Base-by-base conservation (phyloP, 2,888 invertebrate species). In the Leucophora obtusa region DNA sequence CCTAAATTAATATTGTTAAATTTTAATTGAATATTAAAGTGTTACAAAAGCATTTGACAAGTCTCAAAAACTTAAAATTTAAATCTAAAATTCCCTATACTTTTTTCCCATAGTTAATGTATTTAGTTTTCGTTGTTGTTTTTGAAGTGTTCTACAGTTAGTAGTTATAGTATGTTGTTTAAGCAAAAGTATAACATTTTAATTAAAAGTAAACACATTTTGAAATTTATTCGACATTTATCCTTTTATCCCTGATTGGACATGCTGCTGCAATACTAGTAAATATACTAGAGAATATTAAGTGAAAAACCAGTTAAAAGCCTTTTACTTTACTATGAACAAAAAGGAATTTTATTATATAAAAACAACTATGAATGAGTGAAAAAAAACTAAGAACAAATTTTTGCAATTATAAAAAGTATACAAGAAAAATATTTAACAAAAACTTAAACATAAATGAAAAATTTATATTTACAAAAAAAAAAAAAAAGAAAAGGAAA, bases 151-250 rank as follows among this genome's bases (percentile, higher is more conserved):
- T 11, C 38, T 38, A 47, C 14, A 47, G 38, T 38, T 38, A 38
- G 38, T 38, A 38, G 43, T 47, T 47, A 14, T 47, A 47, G 43
- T 47, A n/a, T 58, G 50, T 56, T 58, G 17, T 24, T 65, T 51
- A 59, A 79, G 65, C 70, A 79, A 65, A 63, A 73, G 76, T 63
- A 76, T 50, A 80, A 73, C 76, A 76, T 80, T 80, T 80, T 76
- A 80, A 80, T 80, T 80, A 80, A 80, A 80, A 80, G 80, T 76
- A 80, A 80, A 80, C 80, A 80, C 69, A 73, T 80, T 72, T 76
- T 72, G 76, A 80, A 80, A 73, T 76, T 76, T 76, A 80, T 80
- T 80, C 80, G 80, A 80, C 80, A 80, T 69, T 76, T 80, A 80
- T 80, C 76, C 76, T 35, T 80, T 80, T 80, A 80, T 80, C 80